Evolutionary conservation across 2,888 invertebrate genomes (phyloP), one percentile per base, ranked within the genome.

Genomic region (Serripes groenlandicus): DNA sequence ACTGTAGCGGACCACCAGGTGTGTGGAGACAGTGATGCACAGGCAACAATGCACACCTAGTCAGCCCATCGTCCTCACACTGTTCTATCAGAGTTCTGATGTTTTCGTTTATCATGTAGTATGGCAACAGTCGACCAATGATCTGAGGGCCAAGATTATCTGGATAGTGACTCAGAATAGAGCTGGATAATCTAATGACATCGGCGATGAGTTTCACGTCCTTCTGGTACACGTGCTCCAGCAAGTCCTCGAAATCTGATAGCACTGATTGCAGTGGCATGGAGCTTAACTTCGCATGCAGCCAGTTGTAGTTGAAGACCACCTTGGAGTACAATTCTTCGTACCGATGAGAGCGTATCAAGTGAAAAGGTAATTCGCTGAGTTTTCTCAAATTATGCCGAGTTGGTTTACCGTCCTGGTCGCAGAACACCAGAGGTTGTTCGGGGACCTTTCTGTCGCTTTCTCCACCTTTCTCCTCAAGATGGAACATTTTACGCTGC

Each of bases 1-100:
- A 99, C 97, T 99, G 99, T 5, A 99, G 95, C 0, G 99, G 99
- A 1, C 99, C 99, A 62, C 99, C 99, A n/a, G 99, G 99, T 0
- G 99, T 99, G 93, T 99, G 99, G 84, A 99, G 95, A 92, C 99
- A 99, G 94, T 99, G 99, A 94, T 98, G 98, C 0, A 98, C 96
- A 0, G 99, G 99, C 88, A 99, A 96, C 71, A 99, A 95, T 0
- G 99, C 97, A 83, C 98, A 99, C 92, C 99, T 97, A 68, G 96
- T 96, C 42, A 97, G 97, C 0, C 99, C 99, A 92, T 97, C 97
- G 28, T 96, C 96, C 94, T 99, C 98, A 93, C 99, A 99, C 90
- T 99, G 98, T 76, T 97, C 96, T 60, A 99, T 95, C 73, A 99
- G 95, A 95, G 97, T 97, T 90, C 98, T 96, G 18, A 99, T 98